phyloP scores from a whole-genome alignment of 2,113 vertebrate species.

The Barbus barbus region DNA sequence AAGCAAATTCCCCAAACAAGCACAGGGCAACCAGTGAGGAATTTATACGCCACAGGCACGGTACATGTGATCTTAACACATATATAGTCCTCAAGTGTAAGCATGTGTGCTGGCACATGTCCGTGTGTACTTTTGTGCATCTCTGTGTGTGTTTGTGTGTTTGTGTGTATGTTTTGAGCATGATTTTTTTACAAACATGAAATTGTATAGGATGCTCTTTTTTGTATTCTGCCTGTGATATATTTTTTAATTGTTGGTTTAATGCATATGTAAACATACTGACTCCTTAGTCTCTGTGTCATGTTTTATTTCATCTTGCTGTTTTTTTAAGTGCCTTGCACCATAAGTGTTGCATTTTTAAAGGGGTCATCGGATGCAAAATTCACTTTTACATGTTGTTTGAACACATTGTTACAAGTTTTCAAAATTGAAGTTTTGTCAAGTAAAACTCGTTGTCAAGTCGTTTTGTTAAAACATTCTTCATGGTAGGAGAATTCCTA shows the following conservation, averaged over 20 bases:
- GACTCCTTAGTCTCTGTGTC: too few species aligned
- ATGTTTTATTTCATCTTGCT: too few species aligned
- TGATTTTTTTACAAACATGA: not conserved
- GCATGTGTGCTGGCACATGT: conserved; percentile 16
- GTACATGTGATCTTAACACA: conserved; percentile 38
- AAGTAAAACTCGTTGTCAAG: too few species aligned
- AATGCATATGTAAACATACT: too few species aligned
- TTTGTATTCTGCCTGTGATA: not conserved
- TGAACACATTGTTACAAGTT: too few species aligned
- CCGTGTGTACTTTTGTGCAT: conserved; percentile 29
- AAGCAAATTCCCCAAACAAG: conserved; percentile 81
- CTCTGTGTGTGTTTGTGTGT: conserved; percentile 14
- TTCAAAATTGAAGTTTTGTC: too few species aligned
- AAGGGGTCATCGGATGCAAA: too few species aligned
- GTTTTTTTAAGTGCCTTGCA: not conserved
- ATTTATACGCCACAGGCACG: conserved; percentile 32
- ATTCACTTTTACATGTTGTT: too few species aligned
- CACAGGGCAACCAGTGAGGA: conserved; percentile 41
- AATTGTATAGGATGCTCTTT: not conserved
- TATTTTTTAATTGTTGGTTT: too few species aligned
- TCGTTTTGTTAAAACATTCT: too few species aligned
- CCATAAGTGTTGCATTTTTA: too few species aligned
- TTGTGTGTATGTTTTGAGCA: not conserved
- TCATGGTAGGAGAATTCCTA: too few species aligned
- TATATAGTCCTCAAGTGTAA: conserved; percentile 14